These are phyloP conservation scores for Nyctereutes procyonoides DNA, from an alignment of 2,113 vertebrate species.

Conservation along the genomic window DNA sequence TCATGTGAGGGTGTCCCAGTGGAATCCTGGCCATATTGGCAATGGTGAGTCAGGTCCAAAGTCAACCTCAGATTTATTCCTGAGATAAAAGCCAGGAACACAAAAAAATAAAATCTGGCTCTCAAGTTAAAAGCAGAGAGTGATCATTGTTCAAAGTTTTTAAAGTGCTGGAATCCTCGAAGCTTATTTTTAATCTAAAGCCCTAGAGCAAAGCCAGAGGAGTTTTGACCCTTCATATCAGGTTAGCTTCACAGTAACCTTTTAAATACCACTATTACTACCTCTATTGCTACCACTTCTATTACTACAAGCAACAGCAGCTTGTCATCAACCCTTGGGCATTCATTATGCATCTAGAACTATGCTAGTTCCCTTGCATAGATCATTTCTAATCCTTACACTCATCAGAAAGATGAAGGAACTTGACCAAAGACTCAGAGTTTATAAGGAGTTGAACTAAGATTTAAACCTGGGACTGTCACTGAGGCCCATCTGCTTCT, in stretches of 20 bases:
- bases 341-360: background rate
- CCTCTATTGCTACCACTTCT: background rate
- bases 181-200: background rate
- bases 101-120: constrained; percentile 18
- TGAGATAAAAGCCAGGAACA: constrained; percentile 40
- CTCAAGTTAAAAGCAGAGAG: constrained; percentile 24
- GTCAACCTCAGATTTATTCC: background rate
- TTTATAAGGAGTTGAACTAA: background rate
- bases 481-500: constrained; percentile 1
- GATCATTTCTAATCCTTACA: background rate
- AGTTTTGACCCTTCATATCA: background rate
- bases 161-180: background rate
- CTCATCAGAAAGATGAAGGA: background rate
- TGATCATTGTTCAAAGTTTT: background rate
- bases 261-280: background rate
- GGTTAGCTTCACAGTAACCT: background rate
- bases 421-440: background rate
- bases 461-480: background rate
- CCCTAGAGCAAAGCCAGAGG: background rate
- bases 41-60: background rate
- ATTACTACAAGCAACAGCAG: background rate
- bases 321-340: background rate
- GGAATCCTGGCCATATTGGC: background rate
- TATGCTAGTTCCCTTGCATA: background rate
- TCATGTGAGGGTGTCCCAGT: background rate